These are phyloP conservation scores for Channa maculata DNA, from an alignment of 2,113 vertebrate species.

Conservation along the genomic window DNA sequence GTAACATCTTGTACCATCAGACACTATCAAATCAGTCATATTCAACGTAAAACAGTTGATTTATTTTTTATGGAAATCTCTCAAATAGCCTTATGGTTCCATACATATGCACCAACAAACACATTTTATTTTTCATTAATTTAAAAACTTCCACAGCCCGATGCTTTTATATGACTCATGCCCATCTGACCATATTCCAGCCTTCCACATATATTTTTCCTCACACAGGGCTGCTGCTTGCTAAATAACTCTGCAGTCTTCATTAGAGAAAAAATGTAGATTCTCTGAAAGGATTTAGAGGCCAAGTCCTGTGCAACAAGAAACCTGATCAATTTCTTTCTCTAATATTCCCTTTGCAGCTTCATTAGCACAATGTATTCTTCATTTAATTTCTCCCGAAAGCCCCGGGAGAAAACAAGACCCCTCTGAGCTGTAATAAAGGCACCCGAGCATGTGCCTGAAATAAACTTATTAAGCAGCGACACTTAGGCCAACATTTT, in stretches of 20 bases:
- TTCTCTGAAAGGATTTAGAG: constrained; percentile 15
- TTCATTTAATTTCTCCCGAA: constrained; percentile 60
- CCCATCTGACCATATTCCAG: neutral
- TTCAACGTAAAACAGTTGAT: too few species aligned
- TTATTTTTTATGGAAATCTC: too few species aligned
- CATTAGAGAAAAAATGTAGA: constrained; percentile 21
- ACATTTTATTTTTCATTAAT: neutral
- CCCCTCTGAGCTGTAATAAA: constrained; percentile 60
- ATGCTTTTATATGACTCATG: neutral
- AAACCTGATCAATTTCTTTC: constrained; percentile 52
- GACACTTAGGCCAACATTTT: constrained; percentile 65
- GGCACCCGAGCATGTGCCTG: constrained; percentile 59
- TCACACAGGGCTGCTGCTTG: neutral
- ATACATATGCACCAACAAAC: neutral
- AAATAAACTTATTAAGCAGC: constrained; percentile 74
- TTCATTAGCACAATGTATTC: constrained; percentile 64
- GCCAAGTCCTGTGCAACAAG: constrained; percentile 28
- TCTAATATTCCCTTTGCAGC: constrained; percentile 61
- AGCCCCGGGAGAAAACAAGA: constrained; percentile 50
- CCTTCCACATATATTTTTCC: neutral
- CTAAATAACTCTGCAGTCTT: constrained; percentile 1
- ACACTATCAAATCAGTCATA: too few species aligned
- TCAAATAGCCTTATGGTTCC: too few species aligned
- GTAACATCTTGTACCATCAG: too few species aligned
- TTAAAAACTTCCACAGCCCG: neutral